Evolutionary conservation across 2,797 vertebrate genomes (phyloP).

Genomic region (Enteromius anoplus): DNA sequence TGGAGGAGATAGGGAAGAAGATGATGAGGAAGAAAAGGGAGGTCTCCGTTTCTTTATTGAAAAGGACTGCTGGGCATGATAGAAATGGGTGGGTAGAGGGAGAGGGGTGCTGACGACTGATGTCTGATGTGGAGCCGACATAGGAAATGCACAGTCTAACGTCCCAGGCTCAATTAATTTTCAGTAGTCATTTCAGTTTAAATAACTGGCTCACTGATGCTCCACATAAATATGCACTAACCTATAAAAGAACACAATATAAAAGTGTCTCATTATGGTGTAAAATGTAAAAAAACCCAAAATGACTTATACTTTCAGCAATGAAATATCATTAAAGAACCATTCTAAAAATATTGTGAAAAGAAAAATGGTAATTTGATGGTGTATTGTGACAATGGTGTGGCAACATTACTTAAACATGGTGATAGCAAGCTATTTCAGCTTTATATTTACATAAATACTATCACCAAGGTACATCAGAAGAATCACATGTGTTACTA

Average conservation of each 20-base stretch:
- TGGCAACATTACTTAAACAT: background rate
- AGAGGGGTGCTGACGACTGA: conserved; percentile 73
- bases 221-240: conserved; percentile 4
- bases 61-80: conserved; percentile 84
- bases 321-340: background rate
- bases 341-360: background rate
- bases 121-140: conserved; percentile 79
- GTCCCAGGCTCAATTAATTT: background rate
- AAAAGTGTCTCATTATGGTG: background rate
- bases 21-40: conserved; percentile 70
- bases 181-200: background rate
- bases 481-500: background rate
- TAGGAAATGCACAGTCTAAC: conserved; percentile 51
- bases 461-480: background rate
- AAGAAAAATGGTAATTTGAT: background rate
- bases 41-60: conserved; percentile 82
- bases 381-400: background rate
- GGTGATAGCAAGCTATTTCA: background rate
- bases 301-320: background rate
- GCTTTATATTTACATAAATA: background rate
- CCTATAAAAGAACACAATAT: conserved; percentile 9
- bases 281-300: background rate
- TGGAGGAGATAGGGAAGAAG: conserved; percentile 65
- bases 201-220: background rate
- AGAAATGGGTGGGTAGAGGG: conserved; percentile 84